Evolutionary conservation across 2,797 vertebrate genomes (phyloP).

Genomic region (Amphiprion clarkii): DNA sequence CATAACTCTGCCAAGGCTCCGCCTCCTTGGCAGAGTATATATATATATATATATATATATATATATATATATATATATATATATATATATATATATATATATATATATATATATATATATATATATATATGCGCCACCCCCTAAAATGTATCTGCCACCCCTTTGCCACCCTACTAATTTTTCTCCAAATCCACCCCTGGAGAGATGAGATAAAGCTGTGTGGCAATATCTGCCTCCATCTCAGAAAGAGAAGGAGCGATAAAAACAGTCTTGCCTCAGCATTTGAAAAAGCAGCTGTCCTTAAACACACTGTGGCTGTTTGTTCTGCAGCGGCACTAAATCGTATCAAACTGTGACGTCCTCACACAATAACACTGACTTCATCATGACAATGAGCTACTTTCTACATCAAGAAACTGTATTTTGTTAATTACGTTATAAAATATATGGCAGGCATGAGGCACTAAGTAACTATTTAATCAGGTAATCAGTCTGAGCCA

Average conservation of each 20-base stretch:
- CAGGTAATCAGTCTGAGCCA: no score
- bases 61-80: no score
- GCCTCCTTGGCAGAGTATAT: no score
- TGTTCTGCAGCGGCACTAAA: constrained; percentile 9
- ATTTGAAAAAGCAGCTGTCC: constrained; percentile 19
- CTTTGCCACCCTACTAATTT: no score
- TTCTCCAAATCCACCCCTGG: no score
- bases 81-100: no score
- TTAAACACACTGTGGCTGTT: constrained; percentile 1
- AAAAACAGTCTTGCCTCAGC: constrained; percentile 41
- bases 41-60: no score
- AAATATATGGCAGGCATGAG: neutral
- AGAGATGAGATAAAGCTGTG: constrained; percentile 58
- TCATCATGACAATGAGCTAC: neutral
- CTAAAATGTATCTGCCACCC: no score
- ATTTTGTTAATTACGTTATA: neutral
- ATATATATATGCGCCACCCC: no score
- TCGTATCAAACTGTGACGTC: neutral
- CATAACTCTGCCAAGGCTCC: no score
- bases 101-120: no score
- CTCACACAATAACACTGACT: neutral
- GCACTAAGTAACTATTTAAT: constrained; percentile 10
- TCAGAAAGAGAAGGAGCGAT: constrained; percentile 9
- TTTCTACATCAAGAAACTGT: neutral
- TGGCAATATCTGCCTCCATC: constrained; percentile 49